Evolutionary conservation across 1,140 invertebrate species (phyloP), one percentile per base, ranked within the genome.

Genomic region (Micrasema longulum): DNA sequence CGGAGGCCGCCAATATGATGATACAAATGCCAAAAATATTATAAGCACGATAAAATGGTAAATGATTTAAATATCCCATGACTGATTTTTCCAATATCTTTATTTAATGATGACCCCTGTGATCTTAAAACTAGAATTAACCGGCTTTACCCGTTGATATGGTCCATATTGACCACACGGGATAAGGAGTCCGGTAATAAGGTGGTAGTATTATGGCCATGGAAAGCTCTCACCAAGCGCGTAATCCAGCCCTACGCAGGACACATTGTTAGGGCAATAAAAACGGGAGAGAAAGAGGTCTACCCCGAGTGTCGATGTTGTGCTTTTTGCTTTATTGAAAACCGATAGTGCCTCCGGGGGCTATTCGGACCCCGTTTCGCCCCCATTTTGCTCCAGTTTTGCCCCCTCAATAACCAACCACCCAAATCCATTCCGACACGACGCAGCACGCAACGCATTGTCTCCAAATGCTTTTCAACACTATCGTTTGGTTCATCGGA

Each of bases 271-370:
- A 47, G 20, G 43, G 57, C 57, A 70, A 70, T 70, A 70, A 70
- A 70, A 57, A 22, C 18, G 65, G 12, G 26, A 22, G 52, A 67
- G 65, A 67, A 52, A 52, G 47, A 52, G 63, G 47, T 47, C n/a
- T 43, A 55, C 60, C 41, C 60, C 45, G 12, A 23, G 60, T 11
- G 60, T 63, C 53, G 50, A 47, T 48, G 45, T 38, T 53, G 45
- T 66, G 64, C 64, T 52, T 72, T 72, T 72, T 62, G 71, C 64
- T 72, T 72, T 72, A 72, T 72, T 72, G 71, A 72, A 72, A 72
- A 72, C 64, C 64, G 65, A 72, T 72, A 63, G 71, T 55, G 65
- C 71, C 71, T 64, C 11, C 64, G 71, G 71, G 71, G 71, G 71
- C 43, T 35, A 64, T 71, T 72, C 60, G 22, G 20, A 38, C 60